These are phyloP conservation scores for Chloroceryle aenea DNA, from an alignment of 2,113 vertebrate species.

Conservation along the genomic window DNA sequence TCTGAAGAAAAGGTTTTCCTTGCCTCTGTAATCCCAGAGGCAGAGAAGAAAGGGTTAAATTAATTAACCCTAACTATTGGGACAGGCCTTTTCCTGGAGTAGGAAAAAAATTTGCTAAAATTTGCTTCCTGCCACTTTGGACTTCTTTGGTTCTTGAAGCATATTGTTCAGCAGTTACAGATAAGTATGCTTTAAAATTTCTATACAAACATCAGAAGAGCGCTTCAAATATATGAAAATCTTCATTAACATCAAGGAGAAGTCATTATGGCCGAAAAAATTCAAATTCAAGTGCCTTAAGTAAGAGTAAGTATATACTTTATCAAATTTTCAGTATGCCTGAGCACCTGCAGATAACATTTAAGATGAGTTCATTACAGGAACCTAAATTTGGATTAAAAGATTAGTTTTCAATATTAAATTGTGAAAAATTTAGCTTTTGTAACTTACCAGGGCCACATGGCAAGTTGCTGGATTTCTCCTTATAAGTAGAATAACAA, in stretches of 20 bases:
- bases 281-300: not conserved
- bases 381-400: conserved; percentile 37
- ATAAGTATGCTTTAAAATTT: not conserved
- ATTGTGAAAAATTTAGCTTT: not conserved
- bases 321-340: conserved; percentile 6
- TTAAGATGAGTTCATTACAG: conserved; percentile 9
- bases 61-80: not conserved
- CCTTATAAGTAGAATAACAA: not conserved
- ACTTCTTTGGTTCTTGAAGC: too few species aligned
- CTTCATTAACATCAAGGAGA: conserved; percentile 10
- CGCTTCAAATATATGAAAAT: not conserved
- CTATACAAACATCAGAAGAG: not conserved
- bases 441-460: not conserved
- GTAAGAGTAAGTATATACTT: conserved; percentile 2
- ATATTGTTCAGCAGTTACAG: not conserved
- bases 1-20: not conserved
- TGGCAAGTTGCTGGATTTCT: not conserved
- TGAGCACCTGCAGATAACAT: conserved; percentile 39
- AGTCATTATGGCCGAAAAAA: conserved; percentile 23
- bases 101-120: too few species aligned
- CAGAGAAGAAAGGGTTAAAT: not conserved
- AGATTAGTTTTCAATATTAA: conserved; percentile 22
- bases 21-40: not conserved
- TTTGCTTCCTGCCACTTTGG: too few species aligned
- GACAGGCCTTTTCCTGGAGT: too few species aligned